Conservation (phyloP, 2,113 vertebrate genomes). For the Istiophorus platypterus region DNA sequence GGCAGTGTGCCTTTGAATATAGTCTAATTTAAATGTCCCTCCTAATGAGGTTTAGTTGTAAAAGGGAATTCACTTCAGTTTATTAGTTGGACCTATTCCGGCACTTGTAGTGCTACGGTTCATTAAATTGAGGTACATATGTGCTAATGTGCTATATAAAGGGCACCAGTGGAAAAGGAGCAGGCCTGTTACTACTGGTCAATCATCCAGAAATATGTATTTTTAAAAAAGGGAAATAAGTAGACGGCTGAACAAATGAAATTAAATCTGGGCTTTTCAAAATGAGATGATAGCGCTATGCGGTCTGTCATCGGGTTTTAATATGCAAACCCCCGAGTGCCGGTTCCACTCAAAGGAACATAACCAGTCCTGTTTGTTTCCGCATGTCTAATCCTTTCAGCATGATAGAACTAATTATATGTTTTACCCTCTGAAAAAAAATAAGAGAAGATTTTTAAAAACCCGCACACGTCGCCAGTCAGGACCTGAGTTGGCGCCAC, state of each 20-base stretch:
- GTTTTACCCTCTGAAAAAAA: conserved; percentile 57
- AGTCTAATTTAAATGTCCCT: neutral
- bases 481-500: conserved; percentile 31
- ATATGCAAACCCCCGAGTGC: conserved; percentile 28
- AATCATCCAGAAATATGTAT: conserved; percentile 3
- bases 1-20: too few relatives aligned
- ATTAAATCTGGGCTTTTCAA: neutral
- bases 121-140: neutral
- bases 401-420: conserved; percentile 67
- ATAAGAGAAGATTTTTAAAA: too few relatives aligned
- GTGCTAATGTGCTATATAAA: neutral
- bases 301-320: conserved; percentile 12
- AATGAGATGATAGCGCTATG: neutral
- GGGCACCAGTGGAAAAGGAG: neutral
- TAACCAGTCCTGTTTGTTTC: conserved; percentile 50
- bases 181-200: neutral
- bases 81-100: neutral
- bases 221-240: neutral
- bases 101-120: neutral
- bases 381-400: conserved; percentile 55
- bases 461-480: conserved; percentile 55
- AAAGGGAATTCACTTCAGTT: neutral
- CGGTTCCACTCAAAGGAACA: conserved; percentile 36
- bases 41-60: neutral
- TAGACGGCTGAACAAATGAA: neutral